phyloP scores from a whole-genome alignment of 2,888 invertebrate species.

The Agriotes lineatus region DNA sequence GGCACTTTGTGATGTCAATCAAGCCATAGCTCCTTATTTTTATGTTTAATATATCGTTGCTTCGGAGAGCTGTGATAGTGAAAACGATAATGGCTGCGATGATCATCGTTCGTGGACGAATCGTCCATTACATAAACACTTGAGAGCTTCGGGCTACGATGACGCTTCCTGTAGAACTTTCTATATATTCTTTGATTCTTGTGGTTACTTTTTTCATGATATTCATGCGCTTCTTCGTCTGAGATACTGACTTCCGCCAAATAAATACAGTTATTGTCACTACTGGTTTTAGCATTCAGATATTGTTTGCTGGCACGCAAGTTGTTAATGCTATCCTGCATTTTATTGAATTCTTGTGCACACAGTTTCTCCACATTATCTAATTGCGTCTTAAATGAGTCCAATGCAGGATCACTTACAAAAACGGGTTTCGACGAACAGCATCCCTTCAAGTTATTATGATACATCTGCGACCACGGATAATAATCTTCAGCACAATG shows the following conservation, averaged over 20 bases:
- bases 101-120: neutral
- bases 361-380: slow-evolving; percentile 45
- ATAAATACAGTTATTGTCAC: neutral
- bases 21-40: too few relatives aligned
- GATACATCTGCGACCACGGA: neutral
- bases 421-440: neutral
- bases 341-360: slow-evolving; percentile 40
- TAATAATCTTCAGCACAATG: neutral
- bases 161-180: too few relatives aligned
- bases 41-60: neutral
- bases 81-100: neutral
- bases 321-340: slow-evolving; percentile 27
- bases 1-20: too few relatives aligned
- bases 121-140: neutral
- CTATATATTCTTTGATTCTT: too few relatives aligned
- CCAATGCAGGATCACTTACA: neutral
- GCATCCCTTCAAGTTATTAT: too few relatives aligned
- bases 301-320: neutral
- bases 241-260: neutral
- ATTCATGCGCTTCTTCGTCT: too few relatives aligned
- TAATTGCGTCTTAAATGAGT: slow-evolving; percentile 34
- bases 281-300: neutral
- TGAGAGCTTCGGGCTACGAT: too few relatives aligned
- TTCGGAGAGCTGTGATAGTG: neutral
- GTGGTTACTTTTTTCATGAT: too few relatives aligned